Evolutionary conservation across 2,797 vertebrate species (phyloP).

Genomic region (Paguma larvata): DNA sequence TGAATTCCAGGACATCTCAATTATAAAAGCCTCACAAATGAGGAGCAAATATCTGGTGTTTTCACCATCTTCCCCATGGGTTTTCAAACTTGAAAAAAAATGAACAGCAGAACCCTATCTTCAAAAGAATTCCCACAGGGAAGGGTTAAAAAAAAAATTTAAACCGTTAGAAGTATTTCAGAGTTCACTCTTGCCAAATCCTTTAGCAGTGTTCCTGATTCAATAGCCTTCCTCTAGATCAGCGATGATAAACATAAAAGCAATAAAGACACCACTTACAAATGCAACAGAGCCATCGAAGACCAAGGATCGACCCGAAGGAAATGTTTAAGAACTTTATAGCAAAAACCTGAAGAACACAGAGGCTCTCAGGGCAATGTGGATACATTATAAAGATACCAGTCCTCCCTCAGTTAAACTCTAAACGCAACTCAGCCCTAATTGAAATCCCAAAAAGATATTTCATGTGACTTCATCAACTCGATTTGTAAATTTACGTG

Average conservation of each 20-base stretch:
- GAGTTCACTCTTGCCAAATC: not conserved
- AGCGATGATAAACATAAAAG: not conserved
- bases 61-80: not conserved
- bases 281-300: not conserved
- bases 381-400: not conserved
- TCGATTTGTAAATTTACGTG: slow-evolving; percentile 43
- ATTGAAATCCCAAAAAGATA: slow-evolving; percentile 16
- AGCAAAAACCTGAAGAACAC: slow-evolving; percentile 14
- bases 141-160: not conserved
- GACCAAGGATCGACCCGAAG: not conserved
- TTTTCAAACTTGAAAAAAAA: not conserved
- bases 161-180: not conserved
- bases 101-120: not conserved
- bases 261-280: not conserved
- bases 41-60: not conserved
- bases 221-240: not conserved
- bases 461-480: not conserved
- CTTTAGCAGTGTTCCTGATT: not conserved
- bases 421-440: not conserved
- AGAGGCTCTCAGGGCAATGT: not conserved
- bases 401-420: slow-evolving; percentile 1
- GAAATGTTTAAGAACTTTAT: not conserved
- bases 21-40: slow-evolving; percentile 36
- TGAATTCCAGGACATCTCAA: slow-evolving; percentile 32
- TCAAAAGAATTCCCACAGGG: not conserved